phyloP scores from a whole-genome alignment of 1,140 invertebrate genomes.

The Ctenoplectra terminalis region DNA sequence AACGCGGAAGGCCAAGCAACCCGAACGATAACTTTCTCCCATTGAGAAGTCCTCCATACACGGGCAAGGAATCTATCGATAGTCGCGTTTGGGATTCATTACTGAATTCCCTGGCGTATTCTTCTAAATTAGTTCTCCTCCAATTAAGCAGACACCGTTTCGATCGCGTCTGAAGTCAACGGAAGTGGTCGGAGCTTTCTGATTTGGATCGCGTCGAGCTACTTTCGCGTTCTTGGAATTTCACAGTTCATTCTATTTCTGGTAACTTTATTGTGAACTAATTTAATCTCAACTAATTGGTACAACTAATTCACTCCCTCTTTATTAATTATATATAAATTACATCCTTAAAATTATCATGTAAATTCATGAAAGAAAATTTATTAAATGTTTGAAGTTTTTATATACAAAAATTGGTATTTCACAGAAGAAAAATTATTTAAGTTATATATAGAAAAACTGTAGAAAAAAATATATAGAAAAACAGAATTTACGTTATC shows the following conservation, averaged over 20 bases:
- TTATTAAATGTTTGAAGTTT: no score
- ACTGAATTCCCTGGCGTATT: constrained; percentile 21
- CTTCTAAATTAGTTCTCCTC: constrained; percentile 27
- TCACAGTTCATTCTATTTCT: neutral
- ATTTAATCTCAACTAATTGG: no score
- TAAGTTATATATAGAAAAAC: no score
- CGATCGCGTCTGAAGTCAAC: neutral
- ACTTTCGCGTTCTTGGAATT: neutral
- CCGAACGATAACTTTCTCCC: constrained; percentile 46
- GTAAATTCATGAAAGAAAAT: no score
- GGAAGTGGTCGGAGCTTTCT: neutral
- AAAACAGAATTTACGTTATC: no score
- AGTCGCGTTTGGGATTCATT: constrained; percentile 12
- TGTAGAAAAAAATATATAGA: no score
- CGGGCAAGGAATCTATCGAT: constrained; percentile 44
- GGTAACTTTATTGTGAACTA: no score
- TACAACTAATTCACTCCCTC: no score
- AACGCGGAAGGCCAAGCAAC: constrained; percentile 43
- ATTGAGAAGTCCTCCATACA: constrained; percentile 45
- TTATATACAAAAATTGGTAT: no score
- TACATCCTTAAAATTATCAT: no score
- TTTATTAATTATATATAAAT: no score
- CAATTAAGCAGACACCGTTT: constrained; percentile 22
- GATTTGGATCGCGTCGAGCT: neutral
- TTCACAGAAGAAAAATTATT: no score